phyloP scores from a whole-genome alignment of 35 echinoderm and acorn worm species.

The Holothuria glaberrima region DNA sequence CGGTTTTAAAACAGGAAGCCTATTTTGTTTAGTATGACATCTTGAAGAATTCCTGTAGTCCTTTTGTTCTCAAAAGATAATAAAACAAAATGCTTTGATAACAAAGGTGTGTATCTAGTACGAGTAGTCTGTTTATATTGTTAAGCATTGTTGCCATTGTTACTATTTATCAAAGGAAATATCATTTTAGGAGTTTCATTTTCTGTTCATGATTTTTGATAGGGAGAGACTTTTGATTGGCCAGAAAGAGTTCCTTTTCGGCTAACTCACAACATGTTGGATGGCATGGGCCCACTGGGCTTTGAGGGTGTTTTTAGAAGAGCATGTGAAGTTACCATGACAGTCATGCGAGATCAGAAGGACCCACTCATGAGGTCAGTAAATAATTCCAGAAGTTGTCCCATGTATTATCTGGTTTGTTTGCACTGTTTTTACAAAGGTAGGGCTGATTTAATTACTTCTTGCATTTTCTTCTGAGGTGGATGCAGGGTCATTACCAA shows the following conservation, averaged over 20 bases:
- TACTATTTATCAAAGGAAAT: too few species aligned
- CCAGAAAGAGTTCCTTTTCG: constrained; percentile 93
- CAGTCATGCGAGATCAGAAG: constrained; percentile 96
- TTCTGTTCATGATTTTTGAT: not conserved
- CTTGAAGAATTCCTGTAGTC: too few species aligned
- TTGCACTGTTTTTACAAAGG: too few species aligned
- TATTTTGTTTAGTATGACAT: too few species aligned
- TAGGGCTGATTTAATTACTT: not conserved
- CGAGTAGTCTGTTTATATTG: too few species aligned
- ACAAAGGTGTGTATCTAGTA: too few species aligned
- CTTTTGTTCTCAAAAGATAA: too few species aligned
- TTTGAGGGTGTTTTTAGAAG: constrained; percentile 91
- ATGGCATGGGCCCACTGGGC: constrained; percentile 94
- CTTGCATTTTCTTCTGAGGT: not conserved
- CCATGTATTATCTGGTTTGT: too few species aligned
- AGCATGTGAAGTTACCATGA: constrained; percentile 99
- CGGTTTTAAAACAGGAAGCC: too few species aligned
- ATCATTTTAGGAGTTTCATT: too few species aligned
- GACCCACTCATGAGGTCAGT: constrained; percentile 96
- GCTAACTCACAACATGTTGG: constrained; percentile 94
- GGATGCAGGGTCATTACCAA: not conserved
- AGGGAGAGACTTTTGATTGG: constrained; percentile 95
- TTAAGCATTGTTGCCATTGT: too few species aligned
- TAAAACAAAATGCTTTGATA: too few species aligned
- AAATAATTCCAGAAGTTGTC: not conserved